phyloP scores from a whole-genome alignment of 2,797 vertebrate species.

The Gymnoscopelus microlampas region DNA sequence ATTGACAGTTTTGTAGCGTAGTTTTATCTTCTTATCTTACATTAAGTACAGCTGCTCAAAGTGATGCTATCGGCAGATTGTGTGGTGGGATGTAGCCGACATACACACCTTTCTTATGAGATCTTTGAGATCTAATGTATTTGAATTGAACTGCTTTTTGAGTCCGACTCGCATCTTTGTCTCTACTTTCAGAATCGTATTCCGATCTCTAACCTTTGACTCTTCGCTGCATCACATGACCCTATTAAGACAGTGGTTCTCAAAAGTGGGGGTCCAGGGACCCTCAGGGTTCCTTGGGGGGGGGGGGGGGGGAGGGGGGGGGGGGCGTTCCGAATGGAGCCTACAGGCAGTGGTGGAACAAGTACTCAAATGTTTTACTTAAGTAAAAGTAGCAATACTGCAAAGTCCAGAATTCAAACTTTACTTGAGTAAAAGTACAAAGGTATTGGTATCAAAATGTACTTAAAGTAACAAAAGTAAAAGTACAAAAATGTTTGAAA shows the following conservation, averaged over 20 bases:
- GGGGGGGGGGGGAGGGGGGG: too few species aligned
- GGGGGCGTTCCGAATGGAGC: too few species aligned
- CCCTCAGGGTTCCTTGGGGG: too few species aligned
- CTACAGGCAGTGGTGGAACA: too few species aligned
- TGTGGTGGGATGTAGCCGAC: constrained; percentile 79
- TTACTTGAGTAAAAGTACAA: too few species aligned
- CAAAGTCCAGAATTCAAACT: too few species aligned
- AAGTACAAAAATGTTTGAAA: too few species aligned
- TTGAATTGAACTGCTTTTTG: constrained; percentile 65
- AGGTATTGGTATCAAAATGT: too few species aligned
- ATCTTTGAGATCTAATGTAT: constrained; percentile 47
- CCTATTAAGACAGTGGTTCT: constrained; percentile 33
- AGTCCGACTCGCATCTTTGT: constrained; percentile 71
- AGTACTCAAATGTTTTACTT: too few species aligned
- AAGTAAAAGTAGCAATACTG: too few species aligned
- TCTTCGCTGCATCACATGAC: constrained; percentile 80
- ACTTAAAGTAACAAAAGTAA: too few species aligned
- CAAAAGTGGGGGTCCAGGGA: too few species aligned
- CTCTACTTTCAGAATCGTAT: constrained; percentile 29
- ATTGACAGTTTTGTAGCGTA: constrained; percentile 67
- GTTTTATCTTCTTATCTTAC: constrained; percentile 35
- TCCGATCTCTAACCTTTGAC: constrained; percentile 65
- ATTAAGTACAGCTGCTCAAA: constrained; percentile 65
- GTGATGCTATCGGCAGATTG: constrained; percentile 79
- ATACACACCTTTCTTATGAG: constrained; percentile 46